Evolutionary conservation across 2,113 vertebrate species (phyloP).

Genomic region (Myanophis thanlyinensis): DNA sequence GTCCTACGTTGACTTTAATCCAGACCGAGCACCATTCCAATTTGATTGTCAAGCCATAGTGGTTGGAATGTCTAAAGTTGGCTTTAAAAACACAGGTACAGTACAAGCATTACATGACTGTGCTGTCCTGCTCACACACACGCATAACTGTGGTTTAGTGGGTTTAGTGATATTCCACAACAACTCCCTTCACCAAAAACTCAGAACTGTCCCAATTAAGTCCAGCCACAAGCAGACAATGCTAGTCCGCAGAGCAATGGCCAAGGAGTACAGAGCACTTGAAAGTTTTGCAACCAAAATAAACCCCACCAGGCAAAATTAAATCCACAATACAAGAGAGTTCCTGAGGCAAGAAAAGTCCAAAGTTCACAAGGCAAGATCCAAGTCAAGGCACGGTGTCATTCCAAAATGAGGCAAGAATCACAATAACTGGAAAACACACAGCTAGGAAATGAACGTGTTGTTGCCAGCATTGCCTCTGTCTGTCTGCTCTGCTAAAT

Average conservation of each 20-base stretch:
- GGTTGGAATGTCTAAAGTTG: neutral
- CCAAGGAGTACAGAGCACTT: neutral
- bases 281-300: neutral
- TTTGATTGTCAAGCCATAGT: neutral
- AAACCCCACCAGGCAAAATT: neutral
- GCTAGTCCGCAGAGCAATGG: neutral
- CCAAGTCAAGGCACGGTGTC: neutral
- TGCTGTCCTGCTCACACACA: neutral
- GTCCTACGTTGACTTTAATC: neutral
- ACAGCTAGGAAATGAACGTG: neutral
- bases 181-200: neutral
- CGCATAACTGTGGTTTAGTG: neutral
- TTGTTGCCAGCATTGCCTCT: neutral
- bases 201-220: neutral
- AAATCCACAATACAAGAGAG: neutral
- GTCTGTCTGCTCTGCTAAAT: no score
- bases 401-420: neutral
- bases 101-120: neutral
- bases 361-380: neutral
- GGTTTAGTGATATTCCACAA: neutral
- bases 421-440: neutral
- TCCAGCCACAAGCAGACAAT: neutral
- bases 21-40: neutral
- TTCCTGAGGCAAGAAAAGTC: neutral
- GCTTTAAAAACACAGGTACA: neutral